phyloP scores from a whole-genome alignment of 2,888 invertebrate species.

The Nemotelus nigrinus region DNA sequence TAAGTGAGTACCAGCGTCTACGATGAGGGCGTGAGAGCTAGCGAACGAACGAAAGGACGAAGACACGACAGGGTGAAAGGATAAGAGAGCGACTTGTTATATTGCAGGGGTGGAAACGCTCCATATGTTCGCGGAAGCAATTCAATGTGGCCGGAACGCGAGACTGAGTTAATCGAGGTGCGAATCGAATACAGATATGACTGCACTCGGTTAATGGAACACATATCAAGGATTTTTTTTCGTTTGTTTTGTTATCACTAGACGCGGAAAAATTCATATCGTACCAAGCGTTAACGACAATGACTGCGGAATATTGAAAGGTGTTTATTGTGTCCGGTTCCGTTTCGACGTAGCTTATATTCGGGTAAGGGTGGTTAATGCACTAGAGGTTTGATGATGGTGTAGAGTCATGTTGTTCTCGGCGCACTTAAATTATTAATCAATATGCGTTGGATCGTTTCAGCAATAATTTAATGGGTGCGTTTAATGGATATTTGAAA shows the following conservation, averaged over 20 bases:
- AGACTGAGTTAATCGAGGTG: slow-evolving; percentile 14
- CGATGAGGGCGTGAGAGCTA: neutral
- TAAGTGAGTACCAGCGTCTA: slow-evolving; percentile 36
- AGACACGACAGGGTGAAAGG: neutral
- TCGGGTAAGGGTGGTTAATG: neutral
- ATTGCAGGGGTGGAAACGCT: slow-evolving; percentile 30
- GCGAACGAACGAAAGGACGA: neutral
- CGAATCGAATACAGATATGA: slow-evolving; percentile 34
- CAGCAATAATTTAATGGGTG: neutral
- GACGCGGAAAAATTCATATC: slow-evolving; percentile 23
- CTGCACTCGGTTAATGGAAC: slow-evolving; percentile 51
- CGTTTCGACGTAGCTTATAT: neutral
- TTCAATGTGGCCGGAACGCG: neutral
- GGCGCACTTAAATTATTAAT: slow-evolving; percentile 30
- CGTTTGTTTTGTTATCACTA: slow-evolving; percentile 21
- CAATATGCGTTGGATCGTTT: slow-evolving; percentile 19
- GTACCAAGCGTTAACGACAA: neutral
- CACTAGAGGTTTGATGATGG: neutral
- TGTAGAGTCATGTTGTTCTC: neutral
- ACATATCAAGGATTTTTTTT: slow-evolving; percentile 13
- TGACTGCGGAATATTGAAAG: slow-evolving; percentile 6
- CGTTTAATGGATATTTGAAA: neutral
- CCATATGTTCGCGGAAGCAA: slow-evolving; percentile 20
- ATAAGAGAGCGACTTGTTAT: neutral
- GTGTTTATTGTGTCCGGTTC: slow-evolving; percentile 41